Conservation (phyloP, 1,140 invertebrate species). For the Hetaerina americana region DNA sequence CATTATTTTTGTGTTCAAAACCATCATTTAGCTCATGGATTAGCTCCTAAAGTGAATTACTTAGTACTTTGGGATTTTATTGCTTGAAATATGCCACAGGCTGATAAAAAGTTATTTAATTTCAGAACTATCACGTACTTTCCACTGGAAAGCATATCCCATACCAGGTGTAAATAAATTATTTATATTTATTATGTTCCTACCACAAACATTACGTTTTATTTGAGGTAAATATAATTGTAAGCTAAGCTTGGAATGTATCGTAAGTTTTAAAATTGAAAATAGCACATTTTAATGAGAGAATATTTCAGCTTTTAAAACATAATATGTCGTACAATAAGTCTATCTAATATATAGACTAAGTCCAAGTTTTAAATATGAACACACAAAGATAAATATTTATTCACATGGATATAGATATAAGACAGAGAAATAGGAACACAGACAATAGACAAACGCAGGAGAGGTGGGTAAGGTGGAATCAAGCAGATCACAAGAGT, state of each 20-base stretch:
- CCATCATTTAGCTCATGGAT: background rate
- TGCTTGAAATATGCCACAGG: background rate
- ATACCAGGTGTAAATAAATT: background rate
- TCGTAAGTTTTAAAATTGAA: background rate
- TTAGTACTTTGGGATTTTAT: background rate
- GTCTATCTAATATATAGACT: no score
- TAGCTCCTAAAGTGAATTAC: no score
- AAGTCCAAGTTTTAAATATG: no score
- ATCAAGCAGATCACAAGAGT: no score
- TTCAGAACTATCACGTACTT: background rate
- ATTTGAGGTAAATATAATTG: background rate
- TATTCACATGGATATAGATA: no score
- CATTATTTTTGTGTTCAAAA: background rate
- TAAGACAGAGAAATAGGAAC: no score
- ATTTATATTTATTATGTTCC: background rate
- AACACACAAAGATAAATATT: no score
- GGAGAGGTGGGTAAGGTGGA: no score
- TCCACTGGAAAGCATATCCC: background rate
- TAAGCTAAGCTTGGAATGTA: background rate
- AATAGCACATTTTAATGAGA: background rate
- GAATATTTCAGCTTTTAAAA: background rate
- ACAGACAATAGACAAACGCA: no score
- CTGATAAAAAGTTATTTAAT: background rate
- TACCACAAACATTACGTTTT: background rate
- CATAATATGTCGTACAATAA: background rate